Percentiles rank a stretch among this genome's conserved stretches.
Evolutionary conservation across 53 echinoderm and acorn worm species (phyloP).

Genomic region (Hippasteria phrygiana): DNA sequence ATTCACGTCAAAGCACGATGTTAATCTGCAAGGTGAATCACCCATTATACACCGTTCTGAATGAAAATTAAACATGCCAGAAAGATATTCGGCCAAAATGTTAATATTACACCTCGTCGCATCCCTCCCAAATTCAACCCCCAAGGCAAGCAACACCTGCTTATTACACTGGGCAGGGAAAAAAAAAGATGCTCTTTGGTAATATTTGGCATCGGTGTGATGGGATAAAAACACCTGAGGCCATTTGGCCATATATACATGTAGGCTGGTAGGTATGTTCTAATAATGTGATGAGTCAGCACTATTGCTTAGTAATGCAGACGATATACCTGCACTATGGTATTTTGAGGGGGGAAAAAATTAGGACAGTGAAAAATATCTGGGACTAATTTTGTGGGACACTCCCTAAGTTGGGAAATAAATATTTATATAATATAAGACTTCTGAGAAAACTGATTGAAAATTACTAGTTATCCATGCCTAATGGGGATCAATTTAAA

Average conservation of each 20-base stretch:
- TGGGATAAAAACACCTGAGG: neutral
- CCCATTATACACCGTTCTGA: neutral
- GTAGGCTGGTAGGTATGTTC: conserved; percentile 30
- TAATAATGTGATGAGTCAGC: conserved; percentile 54
- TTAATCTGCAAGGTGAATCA: neutral
- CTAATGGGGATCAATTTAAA: too few species aligned
- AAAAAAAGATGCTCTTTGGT: conserved; percentile 26
- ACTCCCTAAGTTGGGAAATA: too few species aligned
- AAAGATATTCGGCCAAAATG: neutral
- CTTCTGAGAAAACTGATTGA: too few species aligned
- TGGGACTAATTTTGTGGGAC: too few species aligned
- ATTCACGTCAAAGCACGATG: too few species aligned
- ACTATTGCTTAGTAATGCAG: conserved; percentile 33
- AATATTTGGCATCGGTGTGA: conserved; percentile 38
- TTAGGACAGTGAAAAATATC: neutral
- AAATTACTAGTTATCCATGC: too few species aligned
- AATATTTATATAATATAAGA: too few species aligned
- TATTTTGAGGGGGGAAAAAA: too few species aligned
- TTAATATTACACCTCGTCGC: neutral
- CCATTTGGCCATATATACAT: conserved; percentile 3
- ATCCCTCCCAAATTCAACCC: conserved; percentile 35
- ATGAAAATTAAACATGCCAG: neutral
- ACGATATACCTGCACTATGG: neutral
- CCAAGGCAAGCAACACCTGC: conserved; percentile 46
- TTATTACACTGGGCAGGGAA: conserved; percentile 46